A percentile compares a stretch with the other conserved stretches of the same genome.
Conservation (phyloP, 2,888 invertebrate genomes). For the Thalpophila matura region DNA sequence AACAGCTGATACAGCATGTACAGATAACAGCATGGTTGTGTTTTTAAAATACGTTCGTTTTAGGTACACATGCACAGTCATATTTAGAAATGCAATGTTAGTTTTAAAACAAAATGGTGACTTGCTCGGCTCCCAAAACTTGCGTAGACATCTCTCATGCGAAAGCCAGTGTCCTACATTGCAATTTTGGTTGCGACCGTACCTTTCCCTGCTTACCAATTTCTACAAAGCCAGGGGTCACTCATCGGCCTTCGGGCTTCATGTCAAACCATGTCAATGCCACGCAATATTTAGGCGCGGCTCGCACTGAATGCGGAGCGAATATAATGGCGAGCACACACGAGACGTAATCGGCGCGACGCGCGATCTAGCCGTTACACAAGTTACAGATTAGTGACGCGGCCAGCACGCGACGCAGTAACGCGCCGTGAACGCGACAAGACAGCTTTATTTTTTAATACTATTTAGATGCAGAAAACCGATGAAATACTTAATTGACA, state of each 20-base stretch:
- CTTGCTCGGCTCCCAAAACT: too few relatives aligned
- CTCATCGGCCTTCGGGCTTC: slow-evolving; percentile 70
- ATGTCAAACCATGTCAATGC: slow-evolving; percentile 73
- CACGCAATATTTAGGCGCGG: slow-evolving; percentile 65
- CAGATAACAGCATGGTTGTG: neutral
- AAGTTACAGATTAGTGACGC: slow-evolving; percentile 80
- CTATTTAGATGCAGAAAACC: slow-evolving; percentile 57
- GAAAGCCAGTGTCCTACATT: too few relatives aligned
- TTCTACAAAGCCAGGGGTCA: slow-evolving; percentile 43
- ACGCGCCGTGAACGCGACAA: slow-evolving; percentile 77
- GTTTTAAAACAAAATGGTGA: too few relatives aligned
- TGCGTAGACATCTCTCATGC: too few relatives aligned
- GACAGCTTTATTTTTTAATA: slow-evolving; percentile 64
- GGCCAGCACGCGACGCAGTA: slow-evolving; percentile 78
- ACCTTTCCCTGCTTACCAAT: neutral
- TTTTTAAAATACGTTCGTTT: too few relatives aligned
- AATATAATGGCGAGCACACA: slow-evolving; percentile 79
- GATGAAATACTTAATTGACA: slow-evolving; percentile 63
- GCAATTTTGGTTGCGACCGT: too few relatives aligned
- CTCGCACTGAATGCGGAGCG: slow-evolving; percentile 66
- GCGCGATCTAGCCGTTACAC: slow-evolving; percentile 75
- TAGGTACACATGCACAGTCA: too few relatives aligned
- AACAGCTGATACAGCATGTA: neutral
- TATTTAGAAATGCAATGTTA: too few relatives aligned
- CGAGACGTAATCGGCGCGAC: slow-evolving; percentile 70